Evolutionary conservation across 2,797 vertebrate species (phyloP).

Genomic region (Coranthus polyacanthus): DNA sequence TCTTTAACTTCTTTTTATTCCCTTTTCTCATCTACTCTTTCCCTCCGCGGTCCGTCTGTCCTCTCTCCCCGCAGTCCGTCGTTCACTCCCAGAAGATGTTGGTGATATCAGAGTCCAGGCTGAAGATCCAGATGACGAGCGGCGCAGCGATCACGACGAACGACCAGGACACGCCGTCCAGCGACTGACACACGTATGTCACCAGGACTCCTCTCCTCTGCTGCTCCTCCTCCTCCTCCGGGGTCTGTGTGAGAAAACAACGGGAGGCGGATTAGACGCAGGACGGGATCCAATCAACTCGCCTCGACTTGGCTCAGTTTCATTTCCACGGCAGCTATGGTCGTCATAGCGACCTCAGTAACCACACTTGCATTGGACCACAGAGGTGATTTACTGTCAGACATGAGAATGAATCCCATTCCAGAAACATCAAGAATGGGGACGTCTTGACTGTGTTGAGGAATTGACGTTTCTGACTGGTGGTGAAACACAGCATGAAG

Average conservation of each 20-base stretch:
- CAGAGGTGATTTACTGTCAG: too few relatives aligned
- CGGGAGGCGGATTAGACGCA: slow-evolving; percentile 1
- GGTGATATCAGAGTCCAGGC: slow-evolving; percentile 88
- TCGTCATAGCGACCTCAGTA: too few relatives aligned
- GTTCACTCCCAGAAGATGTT: slow-evolving; percentile 84
- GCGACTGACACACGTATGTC: slow-evolving; percentile 48
- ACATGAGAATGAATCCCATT: too few relatives aligned
- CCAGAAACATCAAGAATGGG: too few relatives aligned
- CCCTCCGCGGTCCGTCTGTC: background rate
- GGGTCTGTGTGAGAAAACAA: slow-evolving; percentile 29
- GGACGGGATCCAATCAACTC: too few relatives aligned
- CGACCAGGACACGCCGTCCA: slow-evolving; percentile 84
- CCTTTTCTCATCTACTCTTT: background rate
- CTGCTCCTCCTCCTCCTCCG: slow-evolving; percentile 77
- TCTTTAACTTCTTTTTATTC: background rate
- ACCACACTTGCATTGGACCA: too few relatives aligned
- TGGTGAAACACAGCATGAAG: too few relatives aligned
- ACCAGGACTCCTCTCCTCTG: slow-evolving; percentile 37
- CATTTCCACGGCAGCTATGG: too few relatives aligned
- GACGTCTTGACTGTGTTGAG: too few relatives aligned
- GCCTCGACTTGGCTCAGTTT: too few relatives aligned
- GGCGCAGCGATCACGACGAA: slow-evolving; percentile 82
- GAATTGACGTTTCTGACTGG: too few relatives aligned
- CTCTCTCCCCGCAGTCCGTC: background rate
- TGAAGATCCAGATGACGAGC: slow-evolving; percentile 86